Evolutionary conservation across 2,888 invertebrate species (phyloP).

Genomic region (Andrena trimmerana): DNA sequence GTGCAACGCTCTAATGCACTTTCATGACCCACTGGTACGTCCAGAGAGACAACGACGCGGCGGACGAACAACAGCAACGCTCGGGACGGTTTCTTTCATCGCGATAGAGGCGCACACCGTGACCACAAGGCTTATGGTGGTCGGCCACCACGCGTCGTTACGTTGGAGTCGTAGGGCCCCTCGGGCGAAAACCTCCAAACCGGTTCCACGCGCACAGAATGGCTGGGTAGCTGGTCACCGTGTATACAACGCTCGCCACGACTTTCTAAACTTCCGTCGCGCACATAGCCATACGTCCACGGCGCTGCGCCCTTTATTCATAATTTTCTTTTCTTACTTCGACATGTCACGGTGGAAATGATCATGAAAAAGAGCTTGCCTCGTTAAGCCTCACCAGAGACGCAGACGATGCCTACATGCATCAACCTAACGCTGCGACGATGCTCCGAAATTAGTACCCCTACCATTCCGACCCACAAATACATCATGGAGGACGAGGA

Average conservation of each 20-base stretch:
- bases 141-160: constrained; percentile 73
- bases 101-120: constrained; percentile 47
- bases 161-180: constrained; percentile 71
- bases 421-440: background rate
- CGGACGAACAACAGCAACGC: constrained; percentile 23
- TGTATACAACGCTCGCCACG: constrained; percentile 55
- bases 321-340: constrained; percentile 35
- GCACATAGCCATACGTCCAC: constrained; percentile 20
- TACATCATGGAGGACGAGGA: background rate
- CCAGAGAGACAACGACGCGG: constrained; percentile 18
- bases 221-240: constrained; percentile 62
- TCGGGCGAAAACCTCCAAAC: constrained; percentile 69
- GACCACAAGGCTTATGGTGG: constrained; percentile 66
- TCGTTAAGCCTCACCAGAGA: constrained; percentile 17
- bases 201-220: constrained; percentile 67
- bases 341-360: constrained; percentile 35
- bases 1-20: background rate
- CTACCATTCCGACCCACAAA: background rate
- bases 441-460: constrained; percentile 1
- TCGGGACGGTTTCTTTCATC: constrained; percentile 58
- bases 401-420: background rate
- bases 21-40: background rate
- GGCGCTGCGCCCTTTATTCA: constrained; percentile 45
- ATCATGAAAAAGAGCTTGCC: constrained; percentile 33
- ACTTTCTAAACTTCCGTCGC: constrained; percentile 74